Conservation (phyloP, 2,797 vertebrate genomes). For the Onychomys leucogaster region DNA sequence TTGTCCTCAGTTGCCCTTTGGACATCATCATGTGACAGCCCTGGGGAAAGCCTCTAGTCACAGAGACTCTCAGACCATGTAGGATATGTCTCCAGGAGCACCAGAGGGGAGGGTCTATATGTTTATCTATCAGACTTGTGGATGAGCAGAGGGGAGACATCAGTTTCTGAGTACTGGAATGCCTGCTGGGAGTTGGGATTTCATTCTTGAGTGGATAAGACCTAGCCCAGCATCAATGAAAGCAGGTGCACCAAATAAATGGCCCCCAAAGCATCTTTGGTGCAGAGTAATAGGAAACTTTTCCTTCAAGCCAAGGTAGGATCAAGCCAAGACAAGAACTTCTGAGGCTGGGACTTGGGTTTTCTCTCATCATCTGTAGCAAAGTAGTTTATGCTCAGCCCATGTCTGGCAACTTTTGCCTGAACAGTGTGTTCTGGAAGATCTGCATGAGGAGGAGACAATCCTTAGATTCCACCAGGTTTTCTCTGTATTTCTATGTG, state of each 20-base stretch:
- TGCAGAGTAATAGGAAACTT: neutral
- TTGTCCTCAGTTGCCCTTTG: neutral
- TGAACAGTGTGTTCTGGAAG: neutral
- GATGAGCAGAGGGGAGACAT: neutral
- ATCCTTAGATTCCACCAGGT: neutral
- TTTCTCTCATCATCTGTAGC: neutral
- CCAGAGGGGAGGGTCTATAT: neutral
- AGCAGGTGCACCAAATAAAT: too few species aligned
- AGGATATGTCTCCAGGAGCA: too few species aligned
- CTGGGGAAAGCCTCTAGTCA: fast-evolving
- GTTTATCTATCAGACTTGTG: neutral
- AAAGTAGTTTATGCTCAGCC: neutral
- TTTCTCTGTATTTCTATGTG: neutral
- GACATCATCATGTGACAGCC: fast-evolving
- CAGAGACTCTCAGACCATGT: fast-evolving
- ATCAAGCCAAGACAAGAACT: neutral
- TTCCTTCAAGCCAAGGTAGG: neutral
- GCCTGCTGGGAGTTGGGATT: neutral
- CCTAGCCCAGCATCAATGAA: neutral
- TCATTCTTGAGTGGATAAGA: neutral
- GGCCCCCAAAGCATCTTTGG: neutral
- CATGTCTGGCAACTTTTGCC: fast-evolving
- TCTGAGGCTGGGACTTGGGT: neutral
- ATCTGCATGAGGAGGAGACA: neutral
- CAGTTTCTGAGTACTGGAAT: neutral